phyloP scores from a whole-genome alignment of 2,888 invertebrate species.

The Pachydiplax longipennis region DNA sequence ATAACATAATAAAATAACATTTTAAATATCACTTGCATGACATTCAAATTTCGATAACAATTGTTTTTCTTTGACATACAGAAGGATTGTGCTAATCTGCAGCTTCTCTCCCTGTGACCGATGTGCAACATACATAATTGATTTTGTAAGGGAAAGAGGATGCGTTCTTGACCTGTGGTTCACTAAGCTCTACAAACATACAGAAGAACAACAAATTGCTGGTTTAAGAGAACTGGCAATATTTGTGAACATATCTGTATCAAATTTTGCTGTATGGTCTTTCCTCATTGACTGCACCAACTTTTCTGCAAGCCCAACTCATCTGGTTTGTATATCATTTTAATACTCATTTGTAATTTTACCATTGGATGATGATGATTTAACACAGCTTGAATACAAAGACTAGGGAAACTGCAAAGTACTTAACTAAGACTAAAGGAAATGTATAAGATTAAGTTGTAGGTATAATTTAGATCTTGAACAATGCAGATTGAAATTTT shows the following conservation, averaged over 20 bases:
- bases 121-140: not conserved
- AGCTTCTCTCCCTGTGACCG: constrained; percentile 9
- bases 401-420: too few species aligned
- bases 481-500: too few species aligned
- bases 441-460: too few species aligned
- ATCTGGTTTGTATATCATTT: too few species aligned
- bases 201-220: not conserved
- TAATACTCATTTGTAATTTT: too few species aligned
- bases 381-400: too few species aligned
- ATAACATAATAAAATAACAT: too few species aligned
- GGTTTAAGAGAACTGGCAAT: not conserved
- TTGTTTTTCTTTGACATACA: not conserved
- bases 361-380: too few species aligned
- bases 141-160: not conserved
- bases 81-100: not conserved
- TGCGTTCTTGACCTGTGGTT: not conserved
- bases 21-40: too few species aligned
- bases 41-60: too few species aligned
- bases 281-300: not conserved
- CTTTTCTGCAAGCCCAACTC: not conserved
- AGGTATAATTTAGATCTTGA: too few species aligned
- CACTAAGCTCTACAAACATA: not conserved
- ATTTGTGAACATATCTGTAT: not conserved
- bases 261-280: not conserved
- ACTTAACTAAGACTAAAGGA: too few species aligned